A percentile compares a stretch with the other conserved stretches of the same genome.
These are phyloP conservation scores for Zaprionus davidi DNA, from an alignment of 1,140 invertebrate genomes.

Conservation along the genomic window DNA sequence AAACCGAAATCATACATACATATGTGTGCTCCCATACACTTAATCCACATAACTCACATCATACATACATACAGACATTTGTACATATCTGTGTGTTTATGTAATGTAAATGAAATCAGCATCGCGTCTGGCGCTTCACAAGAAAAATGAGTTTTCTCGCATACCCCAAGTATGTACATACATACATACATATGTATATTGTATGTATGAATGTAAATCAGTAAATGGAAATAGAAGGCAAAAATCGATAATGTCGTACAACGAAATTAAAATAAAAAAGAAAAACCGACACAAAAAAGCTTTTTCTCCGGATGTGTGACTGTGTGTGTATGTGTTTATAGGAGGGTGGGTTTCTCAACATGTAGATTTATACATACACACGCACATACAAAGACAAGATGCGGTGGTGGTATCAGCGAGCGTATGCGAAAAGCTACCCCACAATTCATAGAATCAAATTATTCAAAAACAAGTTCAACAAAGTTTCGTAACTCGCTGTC, in stretches of 20 bases:
- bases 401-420: neutral
- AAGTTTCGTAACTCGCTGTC: neutral
- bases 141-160: constrained; percentile 34
- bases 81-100: neutral
- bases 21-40: constrained; percentile 20
- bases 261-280: constrained; percentile 65
- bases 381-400: constrained; percentile 3
- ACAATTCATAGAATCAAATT: neutral
- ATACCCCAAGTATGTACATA: constrained; percentile 29
- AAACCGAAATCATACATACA: neutral
- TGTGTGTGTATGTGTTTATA: neutral
- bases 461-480: neutral
- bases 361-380: neutral
- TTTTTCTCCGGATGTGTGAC: constrained; percentile 28
- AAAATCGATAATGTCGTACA: constrained; percentile 65
- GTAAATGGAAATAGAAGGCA: constrained; percentile 53
- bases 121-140: constrained; percentile 25
- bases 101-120: constrained; percentile 3
- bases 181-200: constrained; percentile 25
- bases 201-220: constrained; percentile 45
- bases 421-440: neutral
- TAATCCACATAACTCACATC: neutral
- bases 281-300: constrained; percentile 50
- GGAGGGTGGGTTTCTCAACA: neutral
- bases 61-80: neutral